Percentiles rank a stretch among this genome's conserved stretches.
Evolutionary conservation across 1,140 invertebrate genomes (phyloP).

Genomic region (Zaprionus kolodkinae): DNA sequence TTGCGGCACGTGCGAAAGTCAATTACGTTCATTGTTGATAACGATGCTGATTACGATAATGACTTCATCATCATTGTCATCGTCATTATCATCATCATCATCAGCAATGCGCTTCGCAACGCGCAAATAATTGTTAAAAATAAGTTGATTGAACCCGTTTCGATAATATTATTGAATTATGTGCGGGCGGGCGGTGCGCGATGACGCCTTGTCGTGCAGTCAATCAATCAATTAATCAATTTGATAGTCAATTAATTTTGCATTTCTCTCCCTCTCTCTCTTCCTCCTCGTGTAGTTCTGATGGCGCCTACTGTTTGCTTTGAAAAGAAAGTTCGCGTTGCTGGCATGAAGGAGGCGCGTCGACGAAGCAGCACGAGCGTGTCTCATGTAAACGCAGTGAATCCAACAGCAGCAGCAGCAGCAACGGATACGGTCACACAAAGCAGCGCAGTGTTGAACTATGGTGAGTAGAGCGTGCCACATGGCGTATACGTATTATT

Average conservation of each 20-base stretch:
- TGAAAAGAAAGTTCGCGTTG: constrained; percentile 60
- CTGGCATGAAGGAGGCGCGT: constrained; percentile 45
- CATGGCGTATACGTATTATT: constrained; percentile 49
- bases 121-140: constrained; percentile 33
- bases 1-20: constrained; percentile 17
- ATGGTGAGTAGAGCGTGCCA: constrained; percentile 53
- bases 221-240: constrained; percentile 69
- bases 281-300: constrained; percentile 32
- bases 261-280: constrained; percentile 36
- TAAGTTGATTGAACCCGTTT: constrained; percentile 64
- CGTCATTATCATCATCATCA: neutral
- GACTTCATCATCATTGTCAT: constrained; percentile 11
- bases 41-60: constrained; percentile 5
- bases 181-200: constrained; percentile 8
- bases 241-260: constrained; percentile 60
- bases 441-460: constrained; percentile 45
- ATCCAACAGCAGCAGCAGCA: constrained; percentile 15
- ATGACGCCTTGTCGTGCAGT: constrained; percentile 37
- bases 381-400: constrained; percentile 28
- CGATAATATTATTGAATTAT: constrained; percentile 36
- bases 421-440: constrained; percentile 38
- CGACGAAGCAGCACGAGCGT: constrained; percentile 48
- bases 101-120: neutral
- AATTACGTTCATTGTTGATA: constrained; percentile 17
- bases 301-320: constrained; percentile 74